Base-by-base conservation (phyloP, 2,888 invertebrate species). In the Agelastica alni region DNA sequence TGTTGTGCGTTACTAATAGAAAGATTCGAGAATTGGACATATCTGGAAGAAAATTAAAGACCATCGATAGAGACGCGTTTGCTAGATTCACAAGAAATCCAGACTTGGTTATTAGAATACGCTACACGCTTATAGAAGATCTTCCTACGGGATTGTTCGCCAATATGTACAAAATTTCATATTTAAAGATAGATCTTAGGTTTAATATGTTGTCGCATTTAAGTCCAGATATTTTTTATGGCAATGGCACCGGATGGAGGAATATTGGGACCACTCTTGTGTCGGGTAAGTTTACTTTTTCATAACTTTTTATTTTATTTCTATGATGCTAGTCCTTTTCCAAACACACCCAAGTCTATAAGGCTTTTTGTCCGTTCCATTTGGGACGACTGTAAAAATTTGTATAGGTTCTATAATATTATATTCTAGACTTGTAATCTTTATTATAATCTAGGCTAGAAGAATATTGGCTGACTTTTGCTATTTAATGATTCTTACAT, bases 171-270 rank as follows among this genome's bases (percentile, higher is more conserved):
- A 85, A 87, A 70, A 84, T 93, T 68, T 88, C 91, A 5, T 89
- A 91, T 74, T 81, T 93, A 53, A 87, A 87, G 31, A 82, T 95
- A 56, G 93, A 94, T 77, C 80, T 94, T 62, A 85, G 90, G 58
- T 83, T 87, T 72, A 95, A 95, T 78, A 84, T 85, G 77, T 82
- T 94, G 70, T 83, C 86, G 26, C 85, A 87, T 53, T 80, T 94
- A 60, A 88, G 89, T 72, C 89, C 92, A 46, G 89, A 91, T 59
- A 88, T 90, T 58, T 88, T 94, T 74, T 93, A 93, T 75, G 89
- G 90, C 18, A 93, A 93, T 75, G 85, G 88, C 63, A 89, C 90
- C 16, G 86, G 87, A 66, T 93, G 93, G 93, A 92, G 92, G 76
- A 86, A 88, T 62, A 88, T 91, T 61, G 93, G 93, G 9, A 93